Conservation (phyloP, 2,797 vertebrate genomes). For the Moxostoma hubbsi region DNA sequence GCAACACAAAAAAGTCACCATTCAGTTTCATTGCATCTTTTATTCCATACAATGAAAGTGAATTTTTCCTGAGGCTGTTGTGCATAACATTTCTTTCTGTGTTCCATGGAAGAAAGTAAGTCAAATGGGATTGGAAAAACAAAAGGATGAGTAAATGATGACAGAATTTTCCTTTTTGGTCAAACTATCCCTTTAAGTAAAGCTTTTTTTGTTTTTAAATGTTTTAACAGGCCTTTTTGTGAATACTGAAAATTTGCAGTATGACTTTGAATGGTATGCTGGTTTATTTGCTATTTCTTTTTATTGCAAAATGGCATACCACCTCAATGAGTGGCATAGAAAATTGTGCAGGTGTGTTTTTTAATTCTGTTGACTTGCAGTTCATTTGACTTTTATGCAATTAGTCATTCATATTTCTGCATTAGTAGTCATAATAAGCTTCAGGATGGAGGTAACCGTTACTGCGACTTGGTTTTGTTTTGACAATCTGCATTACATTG, state of each 20-base stretch:
- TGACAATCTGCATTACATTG: background rate
- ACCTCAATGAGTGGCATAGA: too few relatives aligned
- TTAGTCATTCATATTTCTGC: constrained; percentile 32
- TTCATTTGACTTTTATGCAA: constrained; percentile 31
- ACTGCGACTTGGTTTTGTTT: background rate
- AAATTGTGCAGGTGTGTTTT: background rate
- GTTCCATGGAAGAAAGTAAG: too few relatives aligned
- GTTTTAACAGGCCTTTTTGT: background rate
- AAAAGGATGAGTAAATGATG: too few relatives aligned
- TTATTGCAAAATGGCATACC: background rate
- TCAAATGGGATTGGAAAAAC: too few relatives aligned
- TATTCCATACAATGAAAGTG: too few relatives aligned
- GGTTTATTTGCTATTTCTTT: background rate
- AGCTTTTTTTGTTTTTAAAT: too few relatives aligned
- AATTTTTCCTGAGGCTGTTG: too few relatives aligned
- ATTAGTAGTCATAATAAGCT: constrained; percentile 36
- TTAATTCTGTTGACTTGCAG: background rate
- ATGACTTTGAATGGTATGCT: background rate
- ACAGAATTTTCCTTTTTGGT: too few relatives aligned
- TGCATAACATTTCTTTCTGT: too few relatives aligned
- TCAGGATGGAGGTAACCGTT: constrained; percentile 19
- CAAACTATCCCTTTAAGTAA: too few relatives aligned
- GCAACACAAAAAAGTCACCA: too few relatives aligned
- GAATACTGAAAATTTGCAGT: background rate
- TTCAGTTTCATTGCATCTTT: too few relatives aligned